Evolutionary conservation across 1,140 invertebrate species (phyloP), one percentile per base, ranked within the genome.

Genomic region (Hormaphis cornu): DNA sequence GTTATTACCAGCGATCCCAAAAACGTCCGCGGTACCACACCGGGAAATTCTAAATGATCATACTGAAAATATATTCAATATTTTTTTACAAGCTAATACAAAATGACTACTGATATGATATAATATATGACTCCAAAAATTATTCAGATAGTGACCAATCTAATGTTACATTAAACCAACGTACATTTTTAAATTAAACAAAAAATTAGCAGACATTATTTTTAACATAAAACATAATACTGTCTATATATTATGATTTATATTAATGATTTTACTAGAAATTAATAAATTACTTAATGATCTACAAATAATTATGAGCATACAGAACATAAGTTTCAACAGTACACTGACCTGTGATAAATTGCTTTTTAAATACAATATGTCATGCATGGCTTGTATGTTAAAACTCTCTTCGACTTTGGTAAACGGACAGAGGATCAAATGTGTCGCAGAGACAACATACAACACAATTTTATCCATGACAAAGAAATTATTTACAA

Each of bases 401-500:
- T 98, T 98, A 76, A 99, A 99, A 81, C 95, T 98, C 83, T 99
- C 97, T 81, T 99, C 97, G 10, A 99, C 97, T 89, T 99, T 99
- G 1, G 95, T 98, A 77, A 89, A 98, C 50, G 97, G 96, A 77
- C 93, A 95, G 72, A 91, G 84, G 56, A 93, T 75, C 46, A 98
- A 79, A 78, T 96, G 90, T 70, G 89, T 80, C 70, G 83, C 82
- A 37, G 88, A 86, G 72, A 90, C 81, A 48, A 87, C 76, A 73
- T 71, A 71, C 28, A 71, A 35, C 30, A n/a, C n/a, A 44, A 70
- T n/a, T 16, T n/a, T 35, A 4, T 66, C 61, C 61, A 66, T 66
- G 14, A 20, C 14, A 1, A 63, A 28, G 16, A n/a, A n/a, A n/a
- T n/a, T 22, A 58, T 22, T 20, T 22, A 53, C 28, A 9, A 28